Evolutionary conservation across 2,888 invertebrate genomes (phyloP).

Genomic region (Embidobia sp.): DNA sequence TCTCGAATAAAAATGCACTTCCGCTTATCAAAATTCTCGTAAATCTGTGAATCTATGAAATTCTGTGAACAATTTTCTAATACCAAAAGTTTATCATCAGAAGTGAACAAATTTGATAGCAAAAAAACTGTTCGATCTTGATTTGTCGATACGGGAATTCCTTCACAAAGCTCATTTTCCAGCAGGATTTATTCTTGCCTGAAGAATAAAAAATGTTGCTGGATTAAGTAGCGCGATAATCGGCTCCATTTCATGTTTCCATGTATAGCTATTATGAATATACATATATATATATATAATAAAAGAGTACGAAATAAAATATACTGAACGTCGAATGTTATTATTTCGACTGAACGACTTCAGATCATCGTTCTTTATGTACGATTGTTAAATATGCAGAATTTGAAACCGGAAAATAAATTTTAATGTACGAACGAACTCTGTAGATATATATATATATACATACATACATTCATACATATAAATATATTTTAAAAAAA

Average conservation of each 20-base stretch:
- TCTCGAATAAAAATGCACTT: too few relatives aligned
- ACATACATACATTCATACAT: conserved; percentile 12
- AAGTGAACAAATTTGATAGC: too few relatives aligned
- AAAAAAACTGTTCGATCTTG: conserved; percentile 10
- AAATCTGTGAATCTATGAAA: too few relatives aligned
- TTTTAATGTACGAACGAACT: conserved; percentile 37
- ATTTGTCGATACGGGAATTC: conserved; percentile 24
- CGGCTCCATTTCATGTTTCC: conserved; percentile 43
- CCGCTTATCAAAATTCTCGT: too few relatives aligned
- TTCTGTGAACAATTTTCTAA: too few relatives aligned
- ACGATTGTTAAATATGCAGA: conserved; percentile 44
- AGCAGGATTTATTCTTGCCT: conserved; percentile 16
- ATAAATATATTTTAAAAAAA: conserved; percentile 44
- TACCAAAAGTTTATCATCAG: too few relatives aligned
- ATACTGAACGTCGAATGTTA: conserved; percentile 24
- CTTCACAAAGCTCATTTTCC: conserved; percentile 14
- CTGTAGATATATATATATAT: conserved; percentile 36
- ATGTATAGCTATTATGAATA: conserved; percentile 37
- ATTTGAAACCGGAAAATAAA: conserved; percentile 26
- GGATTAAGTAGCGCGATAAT: conserved; percentile 33
- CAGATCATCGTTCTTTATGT: conserved; percentile 38
- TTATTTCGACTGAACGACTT: conserved; percentile 44
- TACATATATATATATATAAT: conserved; percentile 29
- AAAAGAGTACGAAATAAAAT: conserved; percentile 10
- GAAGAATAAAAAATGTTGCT: conserved; percentile 21